Evolutionary conservation across 2,888 invertebrate genomes (phyloP), one percentile per base, ranked within the genome.

Genomic region (Nemotelus pantherinus): DNA sequence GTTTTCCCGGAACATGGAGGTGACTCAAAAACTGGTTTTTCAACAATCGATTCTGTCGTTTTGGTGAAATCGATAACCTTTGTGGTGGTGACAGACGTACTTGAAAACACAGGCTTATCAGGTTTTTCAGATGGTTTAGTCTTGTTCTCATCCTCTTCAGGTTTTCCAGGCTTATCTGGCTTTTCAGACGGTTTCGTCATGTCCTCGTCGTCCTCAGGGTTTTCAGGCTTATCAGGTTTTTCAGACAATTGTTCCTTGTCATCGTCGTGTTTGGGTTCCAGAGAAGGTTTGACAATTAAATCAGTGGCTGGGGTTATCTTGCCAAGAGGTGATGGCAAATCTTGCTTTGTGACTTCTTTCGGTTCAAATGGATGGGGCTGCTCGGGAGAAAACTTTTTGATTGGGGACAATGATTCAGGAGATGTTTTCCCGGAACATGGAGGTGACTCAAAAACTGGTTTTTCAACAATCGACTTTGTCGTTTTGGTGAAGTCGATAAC

Each of bases 231-330:
- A 50, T 50, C 53, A 50, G 53, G 53, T 10, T 53, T 53, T 53
- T 7, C 53, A 53, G 53, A 10, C 53, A 53, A 1, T n/a, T 48
- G 47, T 47, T 48, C n/a, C 3, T 47, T 65, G 65, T 10, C 47
- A n/a, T 65, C 41, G 41, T 65, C 65, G 25, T 45, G 65, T 25
- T 65, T 47, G 45, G 50, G 67, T 39, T 68, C 67, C 44, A 50
- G 39, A n/a, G 50, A 50, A 7, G 50, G 50, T 25, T 68, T 50
- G 2, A 2, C 4, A 9, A 50, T 39, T 0, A 39, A 25, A 47
- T 10, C n/a, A 39, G 67, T 48, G 6, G 67, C 10, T 2, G 48
- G 50, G 25, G 3, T 39, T 7, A 5, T 58, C 58, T 58, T n/a
- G 0, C 25, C 58, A 25, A 58, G n/a, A 9, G 58, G 65, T 5